A percentile compares a stretch with the other conserved stretches of the same genome.
Conservation (phyloP, 2,797 vertebrate genomes). For the Pelobates cultripes region DNA sequence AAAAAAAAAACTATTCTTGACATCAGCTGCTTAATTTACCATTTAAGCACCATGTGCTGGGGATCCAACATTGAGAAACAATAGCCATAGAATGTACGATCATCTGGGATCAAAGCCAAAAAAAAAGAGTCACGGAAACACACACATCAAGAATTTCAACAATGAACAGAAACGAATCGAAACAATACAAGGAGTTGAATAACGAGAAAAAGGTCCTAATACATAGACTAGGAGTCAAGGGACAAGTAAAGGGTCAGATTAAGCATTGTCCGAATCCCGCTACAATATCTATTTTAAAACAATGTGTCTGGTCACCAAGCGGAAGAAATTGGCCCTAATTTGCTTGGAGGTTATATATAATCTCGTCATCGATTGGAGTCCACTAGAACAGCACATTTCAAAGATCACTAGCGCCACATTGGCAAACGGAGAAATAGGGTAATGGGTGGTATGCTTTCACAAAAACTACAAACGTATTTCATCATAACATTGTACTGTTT, state of each 20-base stretch:
- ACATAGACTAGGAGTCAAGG: conserved; percentile 1
- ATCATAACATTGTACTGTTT: too few relatives aligned
- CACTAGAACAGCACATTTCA: too few relatives aligned
- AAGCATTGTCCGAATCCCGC: conserved; percentile 9
- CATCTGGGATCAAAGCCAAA: conserved; percentile 34
- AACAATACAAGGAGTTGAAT: conserved; percentile 30
- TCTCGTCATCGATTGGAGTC: too few relatives aligned
- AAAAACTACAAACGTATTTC: too few relatives aligned
- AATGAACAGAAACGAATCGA: conserved; percentile 31
- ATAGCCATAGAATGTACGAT: not conserved
- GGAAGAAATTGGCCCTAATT: too few relatives aligned
- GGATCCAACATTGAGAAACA: conserved; percentile 26
- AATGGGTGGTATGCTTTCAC: too few relatives aligned
- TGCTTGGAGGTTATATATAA: too few relatives aligned
- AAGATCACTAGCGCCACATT: too few relatives aligned
- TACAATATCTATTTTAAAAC: too few relatives aligned
- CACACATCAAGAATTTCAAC: conserved; percentile 31
- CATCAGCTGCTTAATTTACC: conserved; percentile 24
- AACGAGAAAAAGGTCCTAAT: conserved; percentile 19
- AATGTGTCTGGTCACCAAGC: too few relatives aligned
- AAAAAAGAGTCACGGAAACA: not conserved
- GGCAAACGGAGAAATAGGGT: too few relatives aligned
- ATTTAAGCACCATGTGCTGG: conserved; percentile 2
- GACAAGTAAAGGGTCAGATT: conserved; percentile 14
- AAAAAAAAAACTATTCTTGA: conserved; percentile 17